Base-by-base conservation (phyloP, 1,140 invertebrate species). In the Tetramorium alpestre region DNA sequence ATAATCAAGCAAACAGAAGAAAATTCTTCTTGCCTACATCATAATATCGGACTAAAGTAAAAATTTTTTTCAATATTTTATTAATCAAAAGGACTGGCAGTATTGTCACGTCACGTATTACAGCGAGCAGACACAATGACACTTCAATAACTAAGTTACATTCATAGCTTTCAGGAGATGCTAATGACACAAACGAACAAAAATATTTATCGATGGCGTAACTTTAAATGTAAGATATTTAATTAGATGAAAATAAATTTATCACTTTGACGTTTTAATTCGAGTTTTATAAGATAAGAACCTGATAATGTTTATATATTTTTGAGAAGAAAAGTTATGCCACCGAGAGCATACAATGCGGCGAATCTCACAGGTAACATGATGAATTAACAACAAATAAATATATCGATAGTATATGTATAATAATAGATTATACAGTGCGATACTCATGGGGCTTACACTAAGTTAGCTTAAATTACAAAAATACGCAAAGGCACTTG, bases 401-500 rank as follows among this genome's bases (percentile, higher is more conserved):
- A 78, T 81, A 64, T 91, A 73, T 76, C 69, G 41, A 51, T 80
- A 87, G 88, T 69, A 90, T 88, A 87, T 54, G 73, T 86, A 49
- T 87, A 76, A 76, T 84, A 64, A 65, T 87, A 84, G 60, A 62
- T 76, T 72, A 86, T 65, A 87, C 41, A 84, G 56, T 70, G 56
- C 51, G 60, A 80, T 91, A 85, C 47, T 80, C 41, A 69, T 80
- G 49, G 81, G 82, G 69, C 65, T 88, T 91, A 90, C 85, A 90
- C 85, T 77, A 80, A 92, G 78, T 92, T 91, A 87, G 85, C 75
- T 87, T 89, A 92, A 76, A 88, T 92, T 92, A 92, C 82, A 92
- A 92, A 92, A 92, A 92, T 92, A 92, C 87, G 78, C 87, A 89
- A 92, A 92, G 92, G 92, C 92, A 92, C 92, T 92, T 92, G 82